Evolutionary conservation across 2,797 vertebrate genomes (phyloP), one percentile per base, ranked within the genome.

Genomic region (Gambelia wislizenii): DNA sequence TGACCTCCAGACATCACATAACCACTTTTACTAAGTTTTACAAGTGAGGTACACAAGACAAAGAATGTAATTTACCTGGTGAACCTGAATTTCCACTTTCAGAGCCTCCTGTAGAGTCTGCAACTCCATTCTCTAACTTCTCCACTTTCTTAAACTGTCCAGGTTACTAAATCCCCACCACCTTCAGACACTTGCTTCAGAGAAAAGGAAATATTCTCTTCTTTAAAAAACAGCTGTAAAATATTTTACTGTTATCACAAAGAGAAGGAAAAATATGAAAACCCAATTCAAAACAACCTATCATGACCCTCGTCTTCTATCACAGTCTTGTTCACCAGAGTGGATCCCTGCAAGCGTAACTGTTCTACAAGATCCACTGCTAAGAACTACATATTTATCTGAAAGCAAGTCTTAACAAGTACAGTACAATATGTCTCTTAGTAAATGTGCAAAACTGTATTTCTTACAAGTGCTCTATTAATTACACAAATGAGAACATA

Each of bases 41-140:
- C 56, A 87, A 86, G 47, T 85, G 88, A 77, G 75, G 88, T 59
- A 30, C 22, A 33, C 84, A 91, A 87, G 52, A 52, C 87, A 88
- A 69, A 87, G 54, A 94, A 91, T 54, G 75, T 9, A 85, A 95
- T 91, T 87, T 96, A 99, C 99, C 99, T 99, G 99, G 97, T 99
- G 99, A 98, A 99, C 98, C 97, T 99, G 99, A 98, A 99, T 99
- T 98, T 99, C 99, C 97, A 99, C 98, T 98, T 99, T 99, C 96
- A 99, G 98, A 94, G 99, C 99, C 97, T 99, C 99, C 98, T 99
- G 99, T 96, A 99, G 97, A 96, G 98, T 99, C 98, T 99, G 98
- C 96, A 99, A 97, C 98, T 99, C 99, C 99, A 99, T 99, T 97
- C 98, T 98, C 98, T 98, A 96, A 97, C 97, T 98, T 98, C 97